Base-by-base conservation (phyloP, 2,888 invertebrate genomes). In the Labia minor region DNA sequence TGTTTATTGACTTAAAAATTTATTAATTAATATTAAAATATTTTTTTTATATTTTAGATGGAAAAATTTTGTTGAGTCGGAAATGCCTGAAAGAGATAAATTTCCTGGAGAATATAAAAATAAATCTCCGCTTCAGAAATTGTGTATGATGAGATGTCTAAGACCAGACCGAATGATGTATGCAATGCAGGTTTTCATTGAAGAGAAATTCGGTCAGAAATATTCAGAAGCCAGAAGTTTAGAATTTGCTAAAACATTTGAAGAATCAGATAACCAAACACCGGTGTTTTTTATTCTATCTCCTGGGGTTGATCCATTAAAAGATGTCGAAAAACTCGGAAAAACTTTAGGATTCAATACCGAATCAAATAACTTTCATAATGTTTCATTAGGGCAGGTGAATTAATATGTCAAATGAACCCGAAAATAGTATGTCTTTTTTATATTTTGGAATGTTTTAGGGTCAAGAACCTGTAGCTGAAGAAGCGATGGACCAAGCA, bases 71-170 rank as follows among this genome's bases (percentile, higher is more conserved):
- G 87, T 91, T 0, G 95, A 96, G 73, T 89, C 91, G 19, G 95
- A 96, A 76, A 88, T 87, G 69, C 95, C 96, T 0, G 96, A 97
- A 77, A 87, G 89, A 73, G 95, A 96, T 76, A 94, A 92, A 76
- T 84, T 95, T 72, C 96, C 96, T 0, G 94, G 94, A 68, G 96
- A 96, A 74, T 97, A 96, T 96, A 96, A 95, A 76, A 89, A 89
- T 74, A 95, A 94, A 77, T 82, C 86, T 0, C 81, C 90, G 0
- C 78, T 96, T 63, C 94, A 96, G 76, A 84, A 89, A 70, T 80
- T 96, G 3, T 95, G 95, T 74, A 95, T 97, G 76, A 89, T 96
- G 89, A 81, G 96, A 68, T 92, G 93, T 19, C 80, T 96, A 65
- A 81, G 96, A 63, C 90, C 95, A 0, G 96, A 97, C 78, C 83